These are phyloP conservation scores for Proteles cristata DNA, from an alignment of 2,113 vertebrate species.

Conservation along the genomic window DNA sequence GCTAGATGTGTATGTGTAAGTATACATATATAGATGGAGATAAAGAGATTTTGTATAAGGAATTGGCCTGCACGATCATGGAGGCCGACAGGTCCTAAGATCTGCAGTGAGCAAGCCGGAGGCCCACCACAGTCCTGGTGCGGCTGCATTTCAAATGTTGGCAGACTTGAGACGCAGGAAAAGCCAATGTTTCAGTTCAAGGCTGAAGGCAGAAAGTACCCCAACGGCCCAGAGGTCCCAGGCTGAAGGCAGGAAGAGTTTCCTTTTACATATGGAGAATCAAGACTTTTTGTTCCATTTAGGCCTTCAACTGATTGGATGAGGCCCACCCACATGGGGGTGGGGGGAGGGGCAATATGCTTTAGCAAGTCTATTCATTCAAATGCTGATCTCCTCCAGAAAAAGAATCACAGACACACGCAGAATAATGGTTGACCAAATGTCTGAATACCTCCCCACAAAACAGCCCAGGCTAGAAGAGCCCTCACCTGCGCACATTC, in stretches of 20 bases:
- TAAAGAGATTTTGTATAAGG: neutral
- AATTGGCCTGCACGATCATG: neutral
- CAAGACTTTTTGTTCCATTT: neutral
- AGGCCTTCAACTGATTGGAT: neutral
- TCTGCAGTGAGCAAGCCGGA: neutral
- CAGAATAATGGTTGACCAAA: neutral
- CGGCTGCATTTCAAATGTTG: neutral
- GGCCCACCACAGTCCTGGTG: neutral
- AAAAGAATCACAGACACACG: neutral
- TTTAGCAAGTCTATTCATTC: neutral
- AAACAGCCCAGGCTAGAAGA: neutral
- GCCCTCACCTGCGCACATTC: neutral
- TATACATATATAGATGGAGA: neutral
- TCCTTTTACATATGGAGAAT: neutral
- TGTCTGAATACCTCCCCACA: neutral
- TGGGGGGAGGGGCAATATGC: neutral
- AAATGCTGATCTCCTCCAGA: neutral
- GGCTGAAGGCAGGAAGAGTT: neutral
- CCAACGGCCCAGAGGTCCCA: neutral
- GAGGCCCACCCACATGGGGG: neutral
- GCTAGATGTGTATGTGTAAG: too few relatives aligned
- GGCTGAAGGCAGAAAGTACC: neutral
- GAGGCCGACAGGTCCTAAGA: neutral
- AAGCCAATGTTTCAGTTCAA: neutral
- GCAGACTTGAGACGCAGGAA: neutral